Evolutionary conservation across 2,797 vertebrate species (phyloP).

Genomic region (Platyrinchus mystaceus): DNA sequence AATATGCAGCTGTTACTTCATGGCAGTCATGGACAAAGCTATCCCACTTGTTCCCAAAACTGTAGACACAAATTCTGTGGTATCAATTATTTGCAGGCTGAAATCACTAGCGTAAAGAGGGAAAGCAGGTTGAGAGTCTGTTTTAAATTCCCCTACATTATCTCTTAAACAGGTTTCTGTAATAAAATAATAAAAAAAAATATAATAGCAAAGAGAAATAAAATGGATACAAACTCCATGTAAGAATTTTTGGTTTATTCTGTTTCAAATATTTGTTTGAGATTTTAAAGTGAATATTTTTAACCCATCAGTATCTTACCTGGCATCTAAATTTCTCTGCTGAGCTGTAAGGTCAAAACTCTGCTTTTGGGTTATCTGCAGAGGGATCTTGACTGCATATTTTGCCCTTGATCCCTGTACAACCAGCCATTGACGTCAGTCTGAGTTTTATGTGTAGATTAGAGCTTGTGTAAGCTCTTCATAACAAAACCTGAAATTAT

Average conservation of each 20-base stretch:
- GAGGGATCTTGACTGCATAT: conserved; percentile 23
- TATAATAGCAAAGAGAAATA: neutral
- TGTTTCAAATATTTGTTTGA: neutral
- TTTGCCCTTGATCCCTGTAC: neutral
- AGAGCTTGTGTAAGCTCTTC: conserved; percentile 20
- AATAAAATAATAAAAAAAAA: neutral
- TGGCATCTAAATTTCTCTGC: conserved; percentile 10
- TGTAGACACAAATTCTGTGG: neutral
- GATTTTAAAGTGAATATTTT: conserved; percentile 5
- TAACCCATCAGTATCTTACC: neutral
- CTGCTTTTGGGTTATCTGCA: conserved; percentile 40
- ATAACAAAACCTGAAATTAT: conserved; percentile 22
- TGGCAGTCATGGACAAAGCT: neutral
- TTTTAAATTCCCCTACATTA: neutral
- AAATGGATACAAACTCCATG: neutral
- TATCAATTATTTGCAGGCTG: neutral
- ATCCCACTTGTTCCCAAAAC: neutral
- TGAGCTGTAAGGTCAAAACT: conserved; percentile 20
- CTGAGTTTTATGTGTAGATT: conserved; percentile 28
- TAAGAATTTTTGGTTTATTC: neutral
- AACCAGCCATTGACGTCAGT: conserved; percentile 9
- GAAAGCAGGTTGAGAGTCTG: neutral
- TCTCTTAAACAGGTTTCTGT: neutral
- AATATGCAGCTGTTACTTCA: neutral
- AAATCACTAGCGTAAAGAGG: neutral